These are phyloP conservation scores for Molossus alvarezi DNA, from an alignment of 2,797 vertebrate species.

Conservation along the genomic window DNA sequence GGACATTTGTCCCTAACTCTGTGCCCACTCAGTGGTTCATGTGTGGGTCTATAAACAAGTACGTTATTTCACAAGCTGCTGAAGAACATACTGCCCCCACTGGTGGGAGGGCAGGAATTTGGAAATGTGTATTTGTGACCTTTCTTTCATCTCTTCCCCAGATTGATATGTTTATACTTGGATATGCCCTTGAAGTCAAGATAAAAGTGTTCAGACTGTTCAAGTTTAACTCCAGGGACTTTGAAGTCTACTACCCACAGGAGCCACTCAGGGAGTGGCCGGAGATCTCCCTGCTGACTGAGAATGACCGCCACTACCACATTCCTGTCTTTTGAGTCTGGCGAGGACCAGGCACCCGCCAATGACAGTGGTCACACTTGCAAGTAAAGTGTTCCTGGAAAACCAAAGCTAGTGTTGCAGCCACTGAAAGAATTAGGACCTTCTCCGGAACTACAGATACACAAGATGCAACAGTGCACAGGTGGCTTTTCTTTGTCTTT, in stretches of 20 bases:
- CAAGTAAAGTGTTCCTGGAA: not conserved
- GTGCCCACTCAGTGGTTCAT: not conserved
- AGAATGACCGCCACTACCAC: conserved; percentile 91
- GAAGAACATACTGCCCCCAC: fast-evolving
- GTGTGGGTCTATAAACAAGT: not conserved
- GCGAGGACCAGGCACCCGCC: not conserved
- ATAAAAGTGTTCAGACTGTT: conserved; percentile 91
- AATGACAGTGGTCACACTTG: not conserved
- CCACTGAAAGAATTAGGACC: not conserved
- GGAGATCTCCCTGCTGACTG: conserved; percentile 91
- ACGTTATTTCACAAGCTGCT: not conserved
- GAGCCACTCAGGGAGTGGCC: conserved; percentile 90
- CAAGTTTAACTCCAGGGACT: conserved; percentile 91
- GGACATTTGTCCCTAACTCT: not conserved
- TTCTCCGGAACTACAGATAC: not conserved
- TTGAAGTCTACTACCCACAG: conserved; percentile 89
- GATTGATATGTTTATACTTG: conserved; percentile 92
- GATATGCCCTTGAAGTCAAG: conserved; percentile 91
- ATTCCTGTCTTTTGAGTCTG: conserved; percentile 88
- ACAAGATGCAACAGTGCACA: fast-evolving
- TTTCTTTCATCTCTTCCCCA: conserved; percentile 81
- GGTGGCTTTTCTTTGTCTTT: not conserved
- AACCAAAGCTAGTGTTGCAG: not conserved
- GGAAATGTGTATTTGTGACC: not conserved
- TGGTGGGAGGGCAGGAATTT: not conserved